A percentile compares a stretch with the other conserved stretches of the same genome.
Evolutionary conservation across 2,113 vertebrate species (phyloP).

Genomic region (Octodon degus): DNA sequence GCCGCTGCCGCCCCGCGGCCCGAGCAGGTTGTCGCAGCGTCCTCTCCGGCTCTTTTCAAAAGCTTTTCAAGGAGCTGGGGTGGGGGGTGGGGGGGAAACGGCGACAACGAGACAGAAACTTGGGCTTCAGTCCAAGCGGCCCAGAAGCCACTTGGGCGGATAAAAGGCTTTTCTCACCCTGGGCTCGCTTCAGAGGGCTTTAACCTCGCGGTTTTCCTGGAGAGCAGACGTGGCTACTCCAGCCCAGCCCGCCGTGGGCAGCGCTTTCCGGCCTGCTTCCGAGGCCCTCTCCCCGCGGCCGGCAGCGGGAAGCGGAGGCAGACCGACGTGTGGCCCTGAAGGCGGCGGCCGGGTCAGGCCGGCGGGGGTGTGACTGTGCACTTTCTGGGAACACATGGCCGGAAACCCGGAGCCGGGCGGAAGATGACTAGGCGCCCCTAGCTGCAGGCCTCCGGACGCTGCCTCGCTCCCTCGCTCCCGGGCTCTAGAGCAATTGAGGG

Average conservation of each 20-base stretch:
- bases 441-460: background rate
- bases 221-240: background rate
- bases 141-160: background rate
- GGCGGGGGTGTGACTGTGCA: background rate
- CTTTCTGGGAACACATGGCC: background rate
- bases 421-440: background rate
- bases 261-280: background rate
- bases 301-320: background rate
- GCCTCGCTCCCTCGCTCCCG: no score
- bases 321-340: no score
- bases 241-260: background rate
- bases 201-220: background rate
- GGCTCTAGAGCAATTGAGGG: background rate
- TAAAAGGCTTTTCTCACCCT: conserved; percentile 68
- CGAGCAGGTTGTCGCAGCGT: conserved; percentile 51
- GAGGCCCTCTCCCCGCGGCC: background rate
- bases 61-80: conserved; percentile 39
- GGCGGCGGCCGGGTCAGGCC: background rate
- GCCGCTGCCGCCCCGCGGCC: conserved; percentile 10
- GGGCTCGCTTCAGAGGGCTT: background rate
- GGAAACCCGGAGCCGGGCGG: background rate
- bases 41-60: conserved; percentile 54
- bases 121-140: conserved; percentile 55
- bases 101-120: background rate
- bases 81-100: background rate